Conservation (phyloP, 1,140 invertebrate genomes). For the Dreissena rostriformis region DNA sequence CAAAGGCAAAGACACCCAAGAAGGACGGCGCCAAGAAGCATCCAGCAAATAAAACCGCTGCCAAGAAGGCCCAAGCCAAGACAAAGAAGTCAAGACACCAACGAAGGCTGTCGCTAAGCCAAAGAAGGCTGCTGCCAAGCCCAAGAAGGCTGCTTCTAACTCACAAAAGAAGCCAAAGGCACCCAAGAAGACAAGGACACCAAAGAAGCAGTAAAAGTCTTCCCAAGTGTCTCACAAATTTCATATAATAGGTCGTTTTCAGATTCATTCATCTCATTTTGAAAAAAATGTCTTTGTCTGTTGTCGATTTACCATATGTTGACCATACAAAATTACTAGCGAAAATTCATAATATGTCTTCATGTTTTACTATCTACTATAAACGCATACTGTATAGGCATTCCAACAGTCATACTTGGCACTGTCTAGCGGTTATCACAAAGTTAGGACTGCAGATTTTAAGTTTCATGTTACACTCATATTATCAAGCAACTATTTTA, state of each 20-base stretch:
- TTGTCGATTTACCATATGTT: background rate
- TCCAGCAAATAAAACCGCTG: background rate
- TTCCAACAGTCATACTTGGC: no score
- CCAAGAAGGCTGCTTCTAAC: background rate
- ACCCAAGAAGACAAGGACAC: background rate
- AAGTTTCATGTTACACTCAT: no score
- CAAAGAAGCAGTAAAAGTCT: background rate
- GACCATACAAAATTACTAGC: conserved; percentile 41
- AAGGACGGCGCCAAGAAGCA: background rate
- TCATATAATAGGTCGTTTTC: background rate
- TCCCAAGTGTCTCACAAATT: background rate
- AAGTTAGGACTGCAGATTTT: no score
- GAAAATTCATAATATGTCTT: conserved; percentile 50
- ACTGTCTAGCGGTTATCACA: no score
- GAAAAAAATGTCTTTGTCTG: background rate
- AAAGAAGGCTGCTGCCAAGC: conserved; percentile 55
- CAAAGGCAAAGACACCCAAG: background rate
- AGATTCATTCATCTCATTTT: background rate
- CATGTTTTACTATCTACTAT: no score
- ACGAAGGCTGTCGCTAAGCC: background rate
- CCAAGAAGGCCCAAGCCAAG: conserved; percentile 12
- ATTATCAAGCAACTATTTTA: no score
- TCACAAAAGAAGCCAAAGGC: conserved; percentile 15
- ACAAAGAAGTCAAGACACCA: background rate
- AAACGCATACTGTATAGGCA: no score